Evolutionary conservation across 2,888 invertebrate genomes (phyloP), one percentile per base, ranked within the genome.

Genomic region (Nephrocerus scutellatus): DNA sequence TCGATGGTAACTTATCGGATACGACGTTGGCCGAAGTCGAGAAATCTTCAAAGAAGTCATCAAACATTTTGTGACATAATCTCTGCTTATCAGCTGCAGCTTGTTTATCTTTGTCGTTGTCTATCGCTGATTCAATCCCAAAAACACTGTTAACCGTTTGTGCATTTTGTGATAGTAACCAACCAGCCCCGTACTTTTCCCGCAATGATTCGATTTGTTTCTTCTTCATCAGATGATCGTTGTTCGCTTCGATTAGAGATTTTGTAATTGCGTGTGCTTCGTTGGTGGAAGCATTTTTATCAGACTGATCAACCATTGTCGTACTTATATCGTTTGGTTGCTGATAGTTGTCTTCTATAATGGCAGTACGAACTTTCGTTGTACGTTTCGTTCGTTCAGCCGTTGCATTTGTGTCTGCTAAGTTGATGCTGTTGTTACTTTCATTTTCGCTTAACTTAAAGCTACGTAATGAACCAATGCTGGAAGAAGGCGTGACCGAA

Each of bases 181-280:
- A 81, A 34, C 74, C 70, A 48, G 73, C 72, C 9, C 80, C 80
- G 55, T 73, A 76, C 50, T 72, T 72, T 44, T 73, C 62, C 10
- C 77, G 66, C 13, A 80, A 52, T 15, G 66, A 70, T 48, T 78
- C 71, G 41, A 80, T 73, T 57, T 76, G 72, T 46, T 72, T 71
- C 50, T 77, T 79, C 0, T 74, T 74, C 51, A 74, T 74, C 41
- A 78, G 61, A 54, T 77, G 74, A 36, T 74, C 73, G 18, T 57
- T 25, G 43, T 42, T 47, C 6, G 23, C 36, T 36, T 43, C 44
- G 4, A 44, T 12, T 20, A 37, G 5, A 14, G 30, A 21, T 25
- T 35, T 45, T n/a, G 36, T 15, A n/a, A 22, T 20, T 4, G 21
- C 4, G 14, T 22, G 4, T n/a, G n/a, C n/a, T n/a, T n/a, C n/a